A percentile compares a stretch with the other conserved stretches of the same genome.
Conservation (phyloP, 92 coral and sea anemone species). For the Meandrina meandrites region DNA sequence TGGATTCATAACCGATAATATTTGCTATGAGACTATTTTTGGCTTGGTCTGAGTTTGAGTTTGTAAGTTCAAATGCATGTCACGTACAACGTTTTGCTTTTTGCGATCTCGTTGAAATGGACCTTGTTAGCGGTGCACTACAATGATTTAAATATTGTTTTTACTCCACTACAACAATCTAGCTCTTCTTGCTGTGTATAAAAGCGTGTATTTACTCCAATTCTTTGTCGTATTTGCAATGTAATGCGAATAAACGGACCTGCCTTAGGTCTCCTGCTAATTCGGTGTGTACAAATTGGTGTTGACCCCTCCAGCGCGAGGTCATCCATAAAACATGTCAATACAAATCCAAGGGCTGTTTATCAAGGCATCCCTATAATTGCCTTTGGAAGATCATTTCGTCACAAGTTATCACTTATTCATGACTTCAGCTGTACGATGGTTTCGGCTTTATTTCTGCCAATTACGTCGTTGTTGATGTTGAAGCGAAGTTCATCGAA, state of each 20-base stretch:
- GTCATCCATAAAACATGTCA: slow-evolving; percentile 33
- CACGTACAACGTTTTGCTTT: not conserved
- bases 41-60: not conserved
- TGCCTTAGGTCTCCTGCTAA: not conserved
- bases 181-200: not conserved
- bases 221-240: not conserved
- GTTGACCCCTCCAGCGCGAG: slow-evolving; percentile 11
- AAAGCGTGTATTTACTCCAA: not conserved
- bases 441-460: slow-evolving; percentile 33
- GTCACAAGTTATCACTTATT: slow-evolving; percentile 47
- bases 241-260: not conserved
- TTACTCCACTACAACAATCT: not conserved
- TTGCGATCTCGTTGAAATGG: not conserved
- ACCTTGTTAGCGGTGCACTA: not conserved
- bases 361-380: not conserved
- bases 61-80: not conserved
- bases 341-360: not conserved
- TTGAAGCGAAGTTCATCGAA: slow-evolving; percentile 28
- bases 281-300: not conserved
- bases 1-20: not conserved
- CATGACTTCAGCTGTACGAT: slow-evolving; percentile 25
- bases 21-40: not conserved
- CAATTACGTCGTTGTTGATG: slow-evolving; percentile 36
- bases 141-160: not conserved
- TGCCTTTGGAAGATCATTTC: slow-evolving; percentile 30